A percentile compares a stretch with the other conserved stretches of the same genome.
phyloP scores from a whole-genome alignment of 2,113 vertebrate species.

The Danionella cerebrum region DNA sequence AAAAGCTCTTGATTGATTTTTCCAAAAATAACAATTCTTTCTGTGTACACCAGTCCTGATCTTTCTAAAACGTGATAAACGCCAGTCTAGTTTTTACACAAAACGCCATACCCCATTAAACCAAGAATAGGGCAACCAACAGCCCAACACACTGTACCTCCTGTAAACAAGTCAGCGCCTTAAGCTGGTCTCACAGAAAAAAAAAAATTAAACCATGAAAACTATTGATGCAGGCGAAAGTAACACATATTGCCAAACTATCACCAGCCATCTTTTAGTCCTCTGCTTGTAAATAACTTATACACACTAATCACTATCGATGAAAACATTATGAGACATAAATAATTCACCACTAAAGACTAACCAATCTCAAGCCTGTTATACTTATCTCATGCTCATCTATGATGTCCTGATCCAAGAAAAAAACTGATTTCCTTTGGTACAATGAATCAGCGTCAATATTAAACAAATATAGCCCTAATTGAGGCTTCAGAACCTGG shows the following conservation, averaged over 20 bases:
- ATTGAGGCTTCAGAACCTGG: not conserved
- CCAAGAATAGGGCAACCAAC: too few species aligned
- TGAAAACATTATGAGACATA: not conserved
- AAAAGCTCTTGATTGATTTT: too few species aligned
- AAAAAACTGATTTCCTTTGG: not conserved
- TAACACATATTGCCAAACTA: too few species aligned
- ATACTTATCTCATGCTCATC: not conserved
- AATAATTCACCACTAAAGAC: not conserved
- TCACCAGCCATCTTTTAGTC: not conserved
- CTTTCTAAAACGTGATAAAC: too few species aligned
- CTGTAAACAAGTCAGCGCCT: too few species aligned
- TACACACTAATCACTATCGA: not conserved
- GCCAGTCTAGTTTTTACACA: too few species aligned
- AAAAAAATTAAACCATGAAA: too few species aligned
- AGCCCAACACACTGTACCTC: too few species aligned
- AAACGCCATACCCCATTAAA: too few species aligned
- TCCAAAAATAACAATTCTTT: too few species aligned
- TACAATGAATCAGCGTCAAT: not conserved
- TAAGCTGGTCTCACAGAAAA: not conserved
- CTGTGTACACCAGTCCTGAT: too few species aligned
- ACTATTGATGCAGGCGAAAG: not conserved
- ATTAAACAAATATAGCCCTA: not conserved
- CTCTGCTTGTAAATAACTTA: not conserved
- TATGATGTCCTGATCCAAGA: not conserved
- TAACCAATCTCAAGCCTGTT: not conserved